Conservation (phyloP, 1,140 invertebrate species). For the Penaeus vannamei region DNA sequence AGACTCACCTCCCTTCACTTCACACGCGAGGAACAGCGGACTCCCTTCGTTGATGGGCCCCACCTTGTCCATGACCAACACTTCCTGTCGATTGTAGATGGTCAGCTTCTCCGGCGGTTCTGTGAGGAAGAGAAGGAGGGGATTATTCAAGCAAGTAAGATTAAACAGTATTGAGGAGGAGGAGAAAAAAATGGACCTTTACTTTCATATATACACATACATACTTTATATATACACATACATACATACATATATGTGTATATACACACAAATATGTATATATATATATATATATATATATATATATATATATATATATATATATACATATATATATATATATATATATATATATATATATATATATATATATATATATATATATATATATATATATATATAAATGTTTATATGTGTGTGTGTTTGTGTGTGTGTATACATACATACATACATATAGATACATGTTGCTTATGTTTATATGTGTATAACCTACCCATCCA, state of each 20-base stretch:
- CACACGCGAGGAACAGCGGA: conserved; percentile 45
- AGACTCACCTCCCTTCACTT: conserved; percentile 57
- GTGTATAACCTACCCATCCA: too few species aligned
- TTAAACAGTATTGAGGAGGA: neutral
- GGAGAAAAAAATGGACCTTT: neutral
- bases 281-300: too few species aligned
- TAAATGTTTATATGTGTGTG: too few species aligned
- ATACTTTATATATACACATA: neutral
- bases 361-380: neutral
- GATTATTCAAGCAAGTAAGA: neutral
- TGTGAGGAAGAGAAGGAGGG: conserved; percentile 36
- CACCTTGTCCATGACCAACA: conserved; percentile 79
- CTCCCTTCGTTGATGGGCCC: conserved; percentile 57
- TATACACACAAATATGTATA: neutral
- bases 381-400: too few species aligned
- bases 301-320: conserved; percentile 27
- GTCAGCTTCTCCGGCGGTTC: conserved; percentile 68
- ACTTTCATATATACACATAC: neutral
- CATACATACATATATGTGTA: conserved; percentile 16
- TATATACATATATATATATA: conserved; percentile 42
- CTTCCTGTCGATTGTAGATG: conserved; percentile 73
- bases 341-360: neutral
- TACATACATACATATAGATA: too few species aligned
- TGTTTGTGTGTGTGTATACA: too few species aligned
- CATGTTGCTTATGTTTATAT: too few species aligned